Conservation (phyloP, 1,140 invertebrate species). For the Neotoxoptera formosana region DNA sequence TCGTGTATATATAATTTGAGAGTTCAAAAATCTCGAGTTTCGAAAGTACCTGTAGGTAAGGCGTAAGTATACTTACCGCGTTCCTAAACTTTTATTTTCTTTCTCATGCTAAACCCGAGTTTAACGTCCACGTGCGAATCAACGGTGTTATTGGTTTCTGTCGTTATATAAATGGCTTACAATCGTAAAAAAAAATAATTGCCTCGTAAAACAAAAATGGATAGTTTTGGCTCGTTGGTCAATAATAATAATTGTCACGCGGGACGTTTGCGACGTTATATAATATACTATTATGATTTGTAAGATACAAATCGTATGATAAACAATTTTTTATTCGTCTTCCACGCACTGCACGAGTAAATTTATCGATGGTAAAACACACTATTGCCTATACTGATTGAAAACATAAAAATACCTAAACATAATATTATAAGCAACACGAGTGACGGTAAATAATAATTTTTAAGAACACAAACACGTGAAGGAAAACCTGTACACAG, state of each 20-base stretch:
- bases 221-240: background rate
- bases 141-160: background rate
- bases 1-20: too few species aligned
- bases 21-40: background rate
- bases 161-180: too few species aligned
- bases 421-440: background rate
- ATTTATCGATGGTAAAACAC: background rate
- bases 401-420: background rate
- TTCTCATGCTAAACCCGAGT: background rate
- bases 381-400: background rate
- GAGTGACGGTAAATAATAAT: background rate
- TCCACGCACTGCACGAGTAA: background rate
- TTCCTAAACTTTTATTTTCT: background rate
- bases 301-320: background rate
- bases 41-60: background rate
- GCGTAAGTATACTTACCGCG: background rate
- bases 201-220: background rate
- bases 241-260: conserved; percentile 13
- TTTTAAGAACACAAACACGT: background rate
- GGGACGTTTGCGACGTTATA: background rate
- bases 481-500: too few species aligned
- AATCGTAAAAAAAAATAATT: background rate
- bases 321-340: conserved; percentile 20
- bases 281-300: background rate
- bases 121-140: background rate